Conservation (phyloP, 1,140 invertebrate genomes). For the Rhynchophorus ferrugineus region DNA sequence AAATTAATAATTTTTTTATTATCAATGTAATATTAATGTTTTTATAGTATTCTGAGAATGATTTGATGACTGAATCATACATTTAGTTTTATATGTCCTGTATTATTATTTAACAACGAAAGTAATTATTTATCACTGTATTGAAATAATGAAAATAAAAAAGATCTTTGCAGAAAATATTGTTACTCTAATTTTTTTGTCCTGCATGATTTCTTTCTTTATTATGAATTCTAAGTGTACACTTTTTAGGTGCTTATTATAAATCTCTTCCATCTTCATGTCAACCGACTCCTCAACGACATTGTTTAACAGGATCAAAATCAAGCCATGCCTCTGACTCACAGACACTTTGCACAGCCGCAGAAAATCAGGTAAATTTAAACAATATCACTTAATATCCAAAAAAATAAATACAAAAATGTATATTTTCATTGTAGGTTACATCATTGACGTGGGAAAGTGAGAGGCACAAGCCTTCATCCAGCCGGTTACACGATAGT, state of each 20-base stretch:
- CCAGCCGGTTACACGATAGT: conserved; percentile 34
- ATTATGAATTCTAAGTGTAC: too few relatives aligned
- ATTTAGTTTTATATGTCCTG: too few relatives aligned
- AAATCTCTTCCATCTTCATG: conserved; percentile 22
- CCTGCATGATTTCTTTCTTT: too few relatives aligned
- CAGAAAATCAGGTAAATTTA: conserved; percentile 21
- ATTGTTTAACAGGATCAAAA: conserved; percentile 28
- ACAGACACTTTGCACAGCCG: conserved; percentile 24
- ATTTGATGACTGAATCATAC: too few relatives aligned
- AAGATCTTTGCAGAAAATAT: too few relatives aligned
- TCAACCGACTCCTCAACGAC: conserved; percentile 20
- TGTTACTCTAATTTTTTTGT: too few relatives aligned
- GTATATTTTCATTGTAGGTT: conserved; percentile 1
- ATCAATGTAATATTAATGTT: too few relatives aligned
- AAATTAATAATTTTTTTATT: too few relatives aligned
- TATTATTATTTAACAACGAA: too few relatives aligned
- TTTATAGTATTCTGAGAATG: too few relatives aligned
- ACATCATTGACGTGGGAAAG: conserved; percentile 32
- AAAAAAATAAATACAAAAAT: not conserved
- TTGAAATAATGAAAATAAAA: too few relatives aligned
- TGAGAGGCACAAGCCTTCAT: conserved; percentile 25
- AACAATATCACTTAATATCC: not conserved
- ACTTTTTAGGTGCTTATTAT: conserved; percentile 29
- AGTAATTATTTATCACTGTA: too few relatives aligned
- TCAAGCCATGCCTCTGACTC: conserved; percentile 30